Evolutionary conservation across 2,888 invertebrate species (phyloP).

Genomic region (Pachydiplax longipennis): DNA sequence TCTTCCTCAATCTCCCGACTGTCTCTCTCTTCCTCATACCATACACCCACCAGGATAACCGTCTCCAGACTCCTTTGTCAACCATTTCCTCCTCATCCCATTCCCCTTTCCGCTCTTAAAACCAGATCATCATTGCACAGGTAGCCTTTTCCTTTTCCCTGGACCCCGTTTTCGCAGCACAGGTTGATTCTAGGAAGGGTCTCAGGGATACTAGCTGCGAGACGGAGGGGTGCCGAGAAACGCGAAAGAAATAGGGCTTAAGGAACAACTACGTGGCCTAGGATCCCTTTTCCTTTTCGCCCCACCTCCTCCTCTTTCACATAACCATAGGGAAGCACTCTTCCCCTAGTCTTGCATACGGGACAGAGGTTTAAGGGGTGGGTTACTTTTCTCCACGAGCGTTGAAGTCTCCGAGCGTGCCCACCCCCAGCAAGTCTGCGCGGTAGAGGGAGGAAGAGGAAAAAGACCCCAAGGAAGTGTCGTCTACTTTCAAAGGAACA

Average conservation of each 20-base stretch:
- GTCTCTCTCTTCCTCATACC: background rate
- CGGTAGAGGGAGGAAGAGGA: background rate
- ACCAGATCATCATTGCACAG: background rate
- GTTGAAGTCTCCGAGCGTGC: background rate
- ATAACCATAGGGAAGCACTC: background rate
- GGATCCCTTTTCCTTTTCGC: conserved; percentile 18
- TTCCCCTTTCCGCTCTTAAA: background rate
- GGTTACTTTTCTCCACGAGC: background rate
- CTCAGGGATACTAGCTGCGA: background rate
- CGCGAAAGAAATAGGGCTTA: background rate
- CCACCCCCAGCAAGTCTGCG: background rate
- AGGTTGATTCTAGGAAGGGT: conserved; percentile 42
- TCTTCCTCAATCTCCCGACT: background rate
- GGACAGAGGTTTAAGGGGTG: background rate
- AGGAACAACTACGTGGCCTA: background rate
- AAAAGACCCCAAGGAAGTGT: conserved; percentile 18
- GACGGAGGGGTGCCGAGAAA: background rate
- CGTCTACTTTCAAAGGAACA: conserved; percentile 13
- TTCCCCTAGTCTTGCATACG: background rate
- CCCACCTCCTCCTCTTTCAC: background rate
- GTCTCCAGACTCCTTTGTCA: background rate
- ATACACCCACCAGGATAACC: background rate
- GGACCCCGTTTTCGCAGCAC: conserved; percentile 26
- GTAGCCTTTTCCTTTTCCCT: background rate
- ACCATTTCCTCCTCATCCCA: background rate